Conservation (phyloP, 1,140 invertebrate genomes). For the Chelonus insularis region DNA sequence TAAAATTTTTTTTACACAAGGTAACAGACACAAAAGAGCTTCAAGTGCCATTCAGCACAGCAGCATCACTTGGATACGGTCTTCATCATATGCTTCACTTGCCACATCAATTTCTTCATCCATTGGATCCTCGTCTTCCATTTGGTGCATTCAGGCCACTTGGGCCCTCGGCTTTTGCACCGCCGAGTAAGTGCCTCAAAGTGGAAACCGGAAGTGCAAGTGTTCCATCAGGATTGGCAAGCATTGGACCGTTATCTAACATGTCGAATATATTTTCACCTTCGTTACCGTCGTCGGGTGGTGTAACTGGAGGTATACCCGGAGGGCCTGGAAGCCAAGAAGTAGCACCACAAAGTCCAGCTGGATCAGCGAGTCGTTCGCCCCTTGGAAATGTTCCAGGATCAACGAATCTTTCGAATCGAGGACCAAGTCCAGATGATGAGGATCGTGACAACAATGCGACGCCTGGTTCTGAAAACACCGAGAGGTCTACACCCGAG, state of each 20-base stretch:
- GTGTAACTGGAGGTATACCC: constrained; percentile 31
- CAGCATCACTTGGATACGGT: constrained; percentile 59
- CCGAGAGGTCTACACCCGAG: constrained; percentile 63
- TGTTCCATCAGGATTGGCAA: constrained; percentile 50
- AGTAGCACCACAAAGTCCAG: constrained; percentile 45
- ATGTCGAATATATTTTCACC: constrained; percentile 60
- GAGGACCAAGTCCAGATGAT: constrained; percentile 50
- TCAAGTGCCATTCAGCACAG: constrained; percentile 59
- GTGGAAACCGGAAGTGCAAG: constrained; percentile 52
- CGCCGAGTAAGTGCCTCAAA: constrained; percentile 62
- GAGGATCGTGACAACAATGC: constrained; percentile 61
- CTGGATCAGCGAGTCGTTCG: constrained; percentile 44
- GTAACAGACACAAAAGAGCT: constrained; percentile 61
- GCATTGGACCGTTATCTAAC: constrained; percentile 51
- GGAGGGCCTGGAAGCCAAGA: constrained; percentile 35
- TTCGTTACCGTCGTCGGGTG: constrained; percentile 44
- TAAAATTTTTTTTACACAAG: constrained; percentile 37
- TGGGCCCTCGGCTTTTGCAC: constrained; percentile 62
- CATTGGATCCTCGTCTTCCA: constrained; percentile 55
- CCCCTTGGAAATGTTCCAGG: constrained; percentile 38
- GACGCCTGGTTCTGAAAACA: constrained; percentile 62
- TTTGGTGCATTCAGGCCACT: constrained; percentile 55
- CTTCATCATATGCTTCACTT: constrained; percentile 62
- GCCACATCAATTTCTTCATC: constrained; percentile 62
- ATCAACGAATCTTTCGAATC: constrained; percentile 34